These are phyloP conservation scores for Troides oblongomaculatus DNA, from an alignment of 2,888 invertebrate species.

Conservation along the genomic window DNA sequence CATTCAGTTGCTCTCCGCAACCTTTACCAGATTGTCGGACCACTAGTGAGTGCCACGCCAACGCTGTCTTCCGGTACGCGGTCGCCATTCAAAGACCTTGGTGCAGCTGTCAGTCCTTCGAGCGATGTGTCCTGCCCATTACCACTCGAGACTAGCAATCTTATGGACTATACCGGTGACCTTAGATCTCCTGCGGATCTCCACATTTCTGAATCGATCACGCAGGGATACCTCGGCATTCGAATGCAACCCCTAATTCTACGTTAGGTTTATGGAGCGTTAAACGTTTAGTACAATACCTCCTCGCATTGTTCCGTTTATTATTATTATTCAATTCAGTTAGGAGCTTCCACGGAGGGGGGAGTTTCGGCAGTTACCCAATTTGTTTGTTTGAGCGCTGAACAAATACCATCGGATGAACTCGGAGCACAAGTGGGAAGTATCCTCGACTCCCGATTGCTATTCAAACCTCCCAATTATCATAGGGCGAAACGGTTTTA, in stretches of 20 bases:
- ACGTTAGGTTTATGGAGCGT: no score
- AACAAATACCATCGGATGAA: constrained; percentile 23
- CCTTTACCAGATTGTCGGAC: no score
- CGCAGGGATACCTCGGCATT: neutral
- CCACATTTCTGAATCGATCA: no score
- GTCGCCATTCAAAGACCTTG: no score
- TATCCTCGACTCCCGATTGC: constrained; percentile 40
- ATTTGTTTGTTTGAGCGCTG: constrained; percentile 42
- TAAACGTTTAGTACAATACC: neutral
- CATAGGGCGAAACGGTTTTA: constrained; percentile 59
- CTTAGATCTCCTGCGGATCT: no score
- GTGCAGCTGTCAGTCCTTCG: no score
- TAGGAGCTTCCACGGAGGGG: constrained; percentile 33
- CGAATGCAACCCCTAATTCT: neutral
- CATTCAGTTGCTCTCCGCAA: no score
- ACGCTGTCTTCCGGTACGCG: no score
- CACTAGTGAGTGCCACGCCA: no score
- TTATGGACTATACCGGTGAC: no score
- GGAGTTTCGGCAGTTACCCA: constrained; percentile 38
- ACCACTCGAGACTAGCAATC: no score
- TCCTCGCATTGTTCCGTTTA: constrained; percentile 39
- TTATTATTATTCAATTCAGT: constrained; percentile 35
- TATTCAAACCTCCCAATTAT: constrained; percentile 51
- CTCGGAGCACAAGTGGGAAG: constrained; percentile 20
- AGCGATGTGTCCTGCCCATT: no score